Evolutionary conservation across 2,113 vertebrate species (phyloP), one percentile per base, ranked within the genome.

Genomic region (Dasyprocta punctata): DNA sequence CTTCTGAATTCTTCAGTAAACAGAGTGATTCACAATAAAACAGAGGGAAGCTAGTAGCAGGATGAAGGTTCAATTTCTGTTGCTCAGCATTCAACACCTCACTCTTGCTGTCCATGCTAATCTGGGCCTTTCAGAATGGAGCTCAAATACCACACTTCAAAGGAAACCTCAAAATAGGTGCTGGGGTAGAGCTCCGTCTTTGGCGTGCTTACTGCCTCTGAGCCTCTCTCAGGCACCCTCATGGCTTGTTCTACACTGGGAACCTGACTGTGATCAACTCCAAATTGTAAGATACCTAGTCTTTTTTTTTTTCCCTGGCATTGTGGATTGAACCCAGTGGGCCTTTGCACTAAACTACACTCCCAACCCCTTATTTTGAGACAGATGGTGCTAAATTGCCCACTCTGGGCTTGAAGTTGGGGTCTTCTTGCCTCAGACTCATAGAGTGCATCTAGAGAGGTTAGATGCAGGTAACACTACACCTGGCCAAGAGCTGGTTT

Each of bases 1-100:
- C 4, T 85, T 88, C 58, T 78, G 60, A 20, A 82, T 52, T 96
- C 28, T 89, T 89, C 12, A 93, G 63, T 67, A 87, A 89, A 92
- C 14, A 88, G 19, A 92, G 63, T 91, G 47, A 78, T 60, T 93
- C 38, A 88, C 33, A 92, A 84, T 26, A 80, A 44, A 93, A 83
- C 7, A 63, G 28, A 61, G 33, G 58, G 80, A 56, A 88, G 80
- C 16, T 30, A 86, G 12, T 28, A 71, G 33, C 56, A 90, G 33
- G 24, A 87, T 94, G 30, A 94, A 91, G 49, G 75, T 33, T 5
- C 36, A 56, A 54, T 44, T 52, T 90, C 69, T 56, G 60, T 28
- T 58, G 33, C n/a, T n/a, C 12, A 16, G 65, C 8, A 56, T 38
- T 81, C 22, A 61, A 11, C 33, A 73, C 6, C n/a, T 41, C 3